Evolutionary conservation across 2,888 invertebrate genomes (phyloP).

Genomic region (Uloborus plumipes): DNA sequence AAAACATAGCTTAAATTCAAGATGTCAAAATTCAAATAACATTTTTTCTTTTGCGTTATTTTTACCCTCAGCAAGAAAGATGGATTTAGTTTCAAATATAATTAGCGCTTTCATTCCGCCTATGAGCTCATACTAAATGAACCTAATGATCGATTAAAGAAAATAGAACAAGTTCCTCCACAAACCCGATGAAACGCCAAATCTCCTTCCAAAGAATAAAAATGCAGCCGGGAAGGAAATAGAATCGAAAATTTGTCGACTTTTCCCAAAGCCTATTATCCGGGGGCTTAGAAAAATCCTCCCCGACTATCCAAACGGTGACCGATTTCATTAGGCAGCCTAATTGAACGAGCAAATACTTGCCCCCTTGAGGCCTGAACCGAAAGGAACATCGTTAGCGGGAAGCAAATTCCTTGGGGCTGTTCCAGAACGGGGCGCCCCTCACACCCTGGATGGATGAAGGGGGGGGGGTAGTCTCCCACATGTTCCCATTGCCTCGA

Average conservation of each 20-base stretch:
- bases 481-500: too few relatives aligned
- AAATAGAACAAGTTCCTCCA: too few relatives aligned
- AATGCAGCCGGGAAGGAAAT: background rate
- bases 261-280: conserved; percentile 52
- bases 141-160: too few relatives aligned
- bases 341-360: conserved; percentile 66
- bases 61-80: too few relatives aligned
- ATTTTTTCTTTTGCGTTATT: too few relatives aligned
- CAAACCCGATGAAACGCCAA: too few relatives aligned
- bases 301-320: conserved; percentile 54
- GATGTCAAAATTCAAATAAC: too few relatives aligned
- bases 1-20: too few relatives aligned
- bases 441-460: background rate
- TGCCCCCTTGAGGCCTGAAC: conserved; percentile 33
- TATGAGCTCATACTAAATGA: too few relatives aligned
- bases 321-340: conserved; percentile 65
- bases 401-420: conserved; percentile 55
- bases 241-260: background rate
- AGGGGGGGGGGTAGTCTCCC: background rate
- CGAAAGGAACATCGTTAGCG: conserved; percentile 54
- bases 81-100: too few relatives aligned
- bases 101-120: too few relatives aligned
- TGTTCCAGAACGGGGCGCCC: conserved; percentile 30
- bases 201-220: too few relatives aligned
- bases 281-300: background rate